Percentiles rank a stretch among this genome's conserved stretches.
phyloP scores from a whole-genome alignment of 2,113 vertebrate species.

The Sinocyclocheilus rhinocerous region DNA sequence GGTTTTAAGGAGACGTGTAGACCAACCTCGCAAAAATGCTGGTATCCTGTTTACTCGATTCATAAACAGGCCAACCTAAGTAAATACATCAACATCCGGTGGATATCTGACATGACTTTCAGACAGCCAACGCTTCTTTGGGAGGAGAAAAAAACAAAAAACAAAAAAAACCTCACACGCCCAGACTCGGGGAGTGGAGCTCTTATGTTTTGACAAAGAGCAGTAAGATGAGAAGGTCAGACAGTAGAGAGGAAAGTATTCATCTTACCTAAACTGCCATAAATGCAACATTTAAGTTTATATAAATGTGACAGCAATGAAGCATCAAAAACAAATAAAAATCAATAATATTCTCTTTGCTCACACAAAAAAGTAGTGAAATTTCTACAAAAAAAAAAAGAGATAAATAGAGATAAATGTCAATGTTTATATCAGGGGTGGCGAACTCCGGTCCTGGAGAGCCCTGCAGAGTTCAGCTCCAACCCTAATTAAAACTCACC shows the following conservation, averaged over 20 bases:
- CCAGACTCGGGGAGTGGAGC: conserved; percentile 29
- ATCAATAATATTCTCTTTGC: background rate
- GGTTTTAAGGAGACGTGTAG: background rate
- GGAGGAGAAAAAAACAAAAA: too few species aligned
- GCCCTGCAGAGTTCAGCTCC: too few species aligned
- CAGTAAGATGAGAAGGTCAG: conserved; percentile 34
- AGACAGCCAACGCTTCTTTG: background rate
- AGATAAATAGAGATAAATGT: too few species aligned
- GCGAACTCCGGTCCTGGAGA: too few species aligned
- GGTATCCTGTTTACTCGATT: background rate
- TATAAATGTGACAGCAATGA: background rate
- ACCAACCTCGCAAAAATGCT: conserved; percentile 3
- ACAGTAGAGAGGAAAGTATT: conserved; percentile 42
- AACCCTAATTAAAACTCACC: too few species aligned
- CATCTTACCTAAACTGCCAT: conserved; percentile 6
- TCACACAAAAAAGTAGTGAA: background rate
- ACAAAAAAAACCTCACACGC: background rate
- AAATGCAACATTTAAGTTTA: background rate
- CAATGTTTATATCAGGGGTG: too few species aligned
- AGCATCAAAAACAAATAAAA: background rate
- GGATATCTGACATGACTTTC: conserved; percentile 12
- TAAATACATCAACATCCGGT: conserved; percentile 38
- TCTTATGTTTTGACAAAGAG: conserved; percentile 38
- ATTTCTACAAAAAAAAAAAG: background rate
- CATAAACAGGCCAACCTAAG: conserved; percentile 14